Base-by-base conservation (phyloP, 2,888 invertebrate genomes). In the Pseudanteris insignis region DNA sequence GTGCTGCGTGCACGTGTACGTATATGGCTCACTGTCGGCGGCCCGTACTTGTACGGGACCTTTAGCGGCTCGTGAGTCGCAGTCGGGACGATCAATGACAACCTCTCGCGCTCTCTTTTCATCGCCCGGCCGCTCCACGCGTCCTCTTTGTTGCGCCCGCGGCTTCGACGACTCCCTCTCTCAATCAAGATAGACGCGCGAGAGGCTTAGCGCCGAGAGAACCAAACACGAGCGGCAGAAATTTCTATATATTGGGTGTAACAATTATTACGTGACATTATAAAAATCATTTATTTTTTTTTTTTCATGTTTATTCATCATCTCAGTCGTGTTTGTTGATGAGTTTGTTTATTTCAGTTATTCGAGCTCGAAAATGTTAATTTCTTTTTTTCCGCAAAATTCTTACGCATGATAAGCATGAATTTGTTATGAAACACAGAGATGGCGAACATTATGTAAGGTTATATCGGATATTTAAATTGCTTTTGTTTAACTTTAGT, bases 71-170 rank as follows among this genome's bases (percentile, higher is more conserved):
- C 72, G 69, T 69, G 73, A 71, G 67, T 71, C 71, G 67, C 63
- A 63, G 71, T 71, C 71, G 72, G 71, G 73, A 76, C 78, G 78
- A 79, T 79, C 79, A 78, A 79, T 79, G 79, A 79, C 79, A 78
- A 77, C 69, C 68, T 75, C 71, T 65, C 66, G 58, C 68, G 43
- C 34, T 64, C 64, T 48, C 61, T 55, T 59, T 69, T 67, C 50
- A 21, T 33, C 65, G 38, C 47, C 11, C 50, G 50, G 24, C 10
- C 7, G 28, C n/a, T 11, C 32, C 14, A 15, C 65, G 68, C 68
- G 67, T 68, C 70, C 68, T 64, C 61, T 50, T 53, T 6, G 34
- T 64, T 25, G 33, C 36, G 33, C 61, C 48, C 64, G 59, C 67
- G 57, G 68, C 59, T 32, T 41, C 51, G 60, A 67, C 59, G 64